Evolutionary conservation across 2,797 vertebrate species (phyloP).

Genomic region (Falco columbarius): DNA sequence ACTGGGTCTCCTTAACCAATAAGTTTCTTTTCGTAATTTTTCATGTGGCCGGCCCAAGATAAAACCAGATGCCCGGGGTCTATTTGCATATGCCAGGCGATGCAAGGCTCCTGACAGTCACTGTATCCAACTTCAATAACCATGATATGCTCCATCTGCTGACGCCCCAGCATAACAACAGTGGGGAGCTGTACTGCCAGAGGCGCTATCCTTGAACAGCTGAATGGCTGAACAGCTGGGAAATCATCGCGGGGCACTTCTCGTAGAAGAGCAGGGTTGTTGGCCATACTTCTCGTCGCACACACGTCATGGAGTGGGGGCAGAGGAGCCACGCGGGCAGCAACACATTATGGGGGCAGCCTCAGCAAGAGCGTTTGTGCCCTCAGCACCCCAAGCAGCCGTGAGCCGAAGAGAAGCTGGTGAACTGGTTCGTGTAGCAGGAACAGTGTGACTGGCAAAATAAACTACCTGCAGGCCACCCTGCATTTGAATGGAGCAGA

Average conservation of each 20-base stretch:
- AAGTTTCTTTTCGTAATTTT: not conserved
- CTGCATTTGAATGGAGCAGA: not conserved
- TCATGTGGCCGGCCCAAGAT: not conserved
- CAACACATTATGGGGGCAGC: not conserved
- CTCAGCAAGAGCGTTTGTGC: accelerated
- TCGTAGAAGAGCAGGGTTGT: not conserved
- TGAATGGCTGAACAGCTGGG: constrained; percentile 70
- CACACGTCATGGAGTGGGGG: not conserved
- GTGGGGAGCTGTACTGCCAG: constrained; percentile 69
- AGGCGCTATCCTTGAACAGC: constrained; percentile 61
- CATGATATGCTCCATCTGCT: constrained; percentile 74
- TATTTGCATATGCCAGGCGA: constrained; percentile 60
- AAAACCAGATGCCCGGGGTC: constrained; percentile 58
- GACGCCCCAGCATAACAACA: constrained; percentile 58
- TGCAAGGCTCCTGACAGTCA: constrained; percentile 43
- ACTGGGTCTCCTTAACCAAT: not conserved
- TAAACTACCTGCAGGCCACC: not conserved
- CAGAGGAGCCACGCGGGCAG: not conserved
- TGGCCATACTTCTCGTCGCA: not conserved
- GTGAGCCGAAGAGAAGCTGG: accelerated
- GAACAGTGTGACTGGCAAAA: not conserved
- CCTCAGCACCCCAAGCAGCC: not conserved
- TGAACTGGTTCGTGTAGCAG: not conserved
- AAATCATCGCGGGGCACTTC: constrained; percentile 60
- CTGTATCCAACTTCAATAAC: constrained; percentile 61